These are phyloP conservation scores for Lagenorhynchus albirostris DNA, from an alignment of 2,113 vertebrate genomes.

Conservation along the genomic window DNA sequence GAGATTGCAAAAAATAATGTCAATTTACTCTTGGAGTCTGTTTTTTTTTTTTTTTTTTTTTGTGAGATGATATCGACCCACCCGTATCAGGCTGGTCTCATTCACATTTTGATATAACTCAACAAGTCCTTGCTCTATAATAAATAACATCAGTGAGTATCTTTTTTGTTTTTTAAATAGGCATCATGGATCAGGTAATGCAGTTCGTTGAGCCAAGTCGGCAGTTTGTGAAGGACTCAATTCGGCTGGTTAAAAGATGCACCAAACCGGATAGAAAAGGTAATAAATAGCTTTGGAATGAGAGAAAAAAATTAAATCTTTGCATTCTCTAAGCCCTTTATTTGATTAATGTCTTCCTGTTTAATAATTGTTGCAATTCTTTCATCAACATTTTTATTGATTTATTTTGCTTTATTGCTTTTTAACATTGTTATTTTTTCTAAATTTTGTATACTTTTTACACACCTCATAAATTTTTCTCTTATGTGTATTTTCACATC, in stretches of 20 bases:
- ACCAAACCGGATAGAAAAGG: constrained; percentile 99
- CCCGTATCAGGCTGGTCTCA: background rate
- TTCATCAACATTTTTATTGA: background rate
- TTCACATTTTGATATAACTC: background rate
- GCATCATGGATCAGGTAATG: constrained; percentile 96
- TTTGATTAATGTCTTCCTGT: background rate
- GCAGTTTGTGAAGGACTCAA: constrained; percentile 98
- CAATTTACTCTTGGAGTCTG: background rate
- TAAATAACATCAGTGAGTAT: background rate
- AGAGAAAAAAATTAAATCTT: background rate
- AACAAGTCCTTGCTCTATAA: background rate
- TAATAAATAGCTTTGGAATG: constrained; percentile 66
- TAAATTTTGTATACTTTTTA: background rate
- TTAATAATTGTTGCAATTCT: background rate
- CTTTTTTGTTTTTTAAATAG: background rate
- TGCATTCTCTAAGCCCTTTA: background rate
- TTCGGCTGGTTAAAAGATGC: constrained; percentile 98
- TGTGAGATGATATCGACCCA: background rate
- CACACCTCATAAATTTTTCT: background rate
- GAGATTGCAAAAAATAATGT: background rate
- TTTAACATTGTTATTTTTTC: background rate
- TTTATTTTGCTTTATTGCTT: background rate
- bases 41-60: background rate
- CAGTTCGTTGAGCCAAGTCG: constrained; percentile 97
- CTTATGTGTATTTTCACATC: background rate